Evolutionary conservation across 2,113 vertebrate genomes (phyloP).

Genomic region (Podarcis raffonei): DNA sequence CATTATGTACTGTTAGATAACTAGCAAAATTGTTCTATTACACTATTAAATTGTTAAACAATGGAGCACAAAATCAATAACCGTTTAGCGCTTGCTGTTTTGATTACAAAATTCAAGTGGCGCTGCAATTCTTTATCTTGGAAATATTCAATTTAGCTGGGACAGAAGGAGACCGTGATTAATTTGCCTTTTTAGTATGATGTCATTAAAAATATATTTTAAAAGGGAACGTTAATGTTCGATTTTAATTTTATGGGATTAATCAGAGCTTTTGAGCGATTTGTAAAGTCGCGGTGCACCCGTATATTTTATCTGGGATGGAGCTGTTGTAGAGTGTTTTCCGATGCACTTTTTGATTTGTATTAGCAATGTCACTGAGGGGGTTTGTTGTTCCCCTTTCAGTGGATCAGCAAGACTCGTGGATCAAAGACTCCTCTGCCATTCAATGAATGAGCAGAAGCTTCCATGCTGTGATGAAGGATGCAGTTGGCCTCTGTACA

Average conservation of each 20-base stretch:
- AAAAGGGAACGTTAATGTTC: not conserved
- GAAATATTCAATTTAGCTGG: not conserved
- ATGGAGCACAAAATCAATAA: not conserved
- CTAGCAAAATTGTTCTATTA: not conserved
- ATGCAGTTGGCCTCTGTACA: too few species aligned
- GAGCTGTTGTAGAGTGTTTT: not conserved
- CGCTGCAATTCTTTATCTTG: not conserved
- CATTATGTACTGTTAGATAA: not conserved
- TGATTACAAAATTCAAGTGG: constrained; percentile 1
- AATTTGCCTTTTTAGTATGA: constrained; percentile 19
- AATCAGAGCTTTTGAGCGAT: not conserved
- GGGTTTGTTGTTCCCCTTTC: not conserved
- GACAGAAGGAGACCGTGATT: not conserved
- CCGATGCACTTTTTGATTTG: not conserved
- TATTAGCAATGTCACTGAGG: not conserved
- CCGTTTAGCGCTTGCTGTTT: not conserved
- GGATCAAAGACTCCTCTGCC: not conserved
- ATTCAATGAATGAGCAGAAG: not conserved
- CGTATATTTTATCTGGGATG: too few species aligned
- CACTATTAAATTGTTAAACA: not conserved
- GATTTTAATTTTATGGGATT: not conserved
- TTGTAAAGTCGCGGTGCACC: not conserved
- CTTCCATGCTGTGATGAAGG: not conserved
- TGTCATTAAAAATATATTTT: not conserved
- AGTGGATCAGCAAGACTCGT: not conserved